Percentiles rank a stretch among this genome's conserved stretches.
phyloP scores from a whole-genome alignment of 1,140 invertebrate genomes.

The Melanaphis sacchari region DNA sequence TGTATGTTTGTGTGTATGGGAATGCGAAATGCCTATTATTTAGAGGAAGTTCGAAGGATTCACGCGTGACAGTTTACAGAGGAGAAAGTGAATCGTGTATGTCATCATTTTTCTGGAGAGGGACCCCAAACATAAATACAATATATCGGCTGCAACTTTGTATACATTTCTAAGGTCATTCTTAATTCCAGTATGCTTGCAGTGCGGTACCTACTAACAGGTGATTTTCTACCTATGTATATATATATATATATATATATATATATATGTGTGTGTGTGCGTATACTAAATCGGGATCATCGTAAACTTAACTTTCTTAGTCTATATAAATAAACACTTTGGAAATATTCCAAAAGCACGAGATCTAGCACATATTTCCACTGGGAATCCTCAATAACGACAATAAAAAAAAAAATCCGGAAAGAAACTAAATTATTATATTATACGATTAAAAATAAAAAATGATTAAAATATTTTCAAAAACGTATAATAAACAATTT shows the following conservation, averaged over 20 bases:
- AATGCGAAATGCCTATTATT: not conserved
- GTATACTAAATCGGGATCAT: not conserved
- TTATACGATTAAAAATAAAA: not conserved
- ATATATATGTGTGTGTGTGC: too few species aligned
- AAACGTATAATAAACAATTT: not conserved
- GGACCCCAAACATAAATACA: not conserved
- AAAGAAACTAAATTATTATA: not conserved
- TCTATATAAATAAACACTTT: not conserved
- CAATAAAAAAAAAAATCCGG: not conserved
- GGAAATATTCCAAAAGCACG: not conserved
- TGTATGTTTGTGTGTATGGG: not conserved
- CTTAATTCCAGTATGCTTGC: not conserved
- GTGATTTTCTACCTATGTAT: not conserved
- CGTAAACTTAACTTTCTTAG: not conserved
- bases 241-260: too few species aligned
- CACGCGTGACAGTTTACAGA: not conserved
- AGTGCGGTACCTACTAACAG: not conserved
- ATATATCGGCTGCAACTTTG: not conserved
- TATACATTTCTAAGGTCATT: not conserved
- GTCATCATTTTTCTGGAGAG: not conserved
- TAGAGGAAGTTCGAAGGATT: constrained; percentile 32
- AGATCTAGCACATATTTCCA: not conserved
- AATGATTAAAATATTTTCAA: not conserved
- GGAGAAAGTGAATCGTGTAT: constrained; percentile 35
- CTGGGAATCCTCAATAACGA: not conserved